Base-by-base conservation (phyloP, 2,797 vertebrate species). In the Hydrocynus forskahlii region DNA sequence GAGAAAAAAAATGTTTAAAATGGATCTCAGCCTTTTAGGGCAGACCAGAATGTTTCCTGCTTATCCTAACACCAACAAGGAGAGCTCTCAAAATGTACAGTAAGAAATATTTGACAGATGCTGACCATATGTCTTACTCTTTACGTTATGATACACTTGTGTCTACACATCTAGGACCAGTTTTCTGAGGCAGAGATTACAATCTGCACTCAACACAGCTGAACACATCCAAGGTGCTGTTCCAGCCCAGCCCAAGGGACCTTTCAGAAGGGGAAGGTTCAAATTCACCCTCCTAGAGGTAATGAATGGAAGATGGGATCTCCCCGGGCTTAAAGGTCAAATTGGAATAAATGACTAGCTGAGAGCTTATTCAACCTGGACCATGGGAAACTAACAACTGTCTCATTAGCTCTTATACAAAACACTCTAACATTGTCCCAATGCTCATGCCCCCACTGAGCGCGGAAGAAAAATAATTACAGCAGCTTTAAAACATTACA, bases 381-480 rank as follows among this genome's bases (percentile, higher is more conserved):
- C 14, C 72, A 68, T 75, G 52, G 40, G 72, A 75, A 81, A 62
- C 64, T 55, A 9, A 38, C 29, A 76, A 62, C 13, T 25, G 14
- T 19, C 54, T 76, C 64, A 69, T 17, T 29, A 73, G 62, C 38
- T 75, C 50, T n/a, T 35, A 29, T 8, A 48, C 40, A 62, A 54
- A 67, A 48, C 66, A 16, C 35, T 16, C 6, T 9, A 69, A 35
- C 57, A 60, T 76, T 62, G 69, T 63, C 73, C 6, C 16, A 54
- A 5, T 64, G 55, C n/a, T 81, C n/a, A 52, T 25, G 17, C 23
- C 57, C 45, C 74, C 55, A 50, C 74, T 16, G 67, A 71, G 79
- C 29, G 55, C n/a, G 59, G 72, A 76, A 59, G 63, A 48, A 68
- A 67, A 16, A 74, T 78, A 52, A 74, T 78, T 74, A 68, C 69